Base-by-base conservation (phyloP, 23 tunicate genomes). In the Phallusia fumigata region DNA sequence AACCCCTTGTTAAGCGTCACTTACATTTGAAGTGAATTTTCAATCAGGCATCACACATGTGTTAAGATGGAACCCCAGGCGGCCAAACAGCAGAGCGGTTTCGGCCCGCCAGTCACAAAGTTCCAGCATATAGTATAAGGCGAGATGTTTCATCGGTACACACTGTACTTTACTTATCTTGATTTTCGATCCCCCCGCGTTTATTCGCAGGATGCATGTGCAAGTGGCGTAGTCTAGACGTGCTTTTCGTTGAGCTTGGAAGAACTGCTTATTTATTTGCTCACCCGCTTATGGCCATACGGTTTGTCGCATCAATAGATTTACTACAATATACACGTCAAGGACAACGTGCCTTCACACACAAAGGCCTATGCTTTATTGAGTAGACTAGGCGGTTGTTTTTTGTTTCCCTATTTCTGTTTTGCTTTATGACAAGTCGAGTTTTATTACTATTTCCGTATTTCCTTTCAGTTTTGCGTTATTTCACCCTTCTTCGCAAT, bases 1-100 rank as follows among this genome's bases (percentile, higher is more conserved):
- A 88, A 83, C 65, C 87, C 92, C 30, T 52, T 88, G 24, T 44
- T 88, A 76, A 88, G 92, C 53, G 92, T 88, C 19, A 88, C 92
- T 3, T 88, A 88, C 80, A 88, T 88, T 18, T 88, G 77, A 81
- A 80, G 0, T 2, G 53, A 13, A 21, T 1, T 6, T 21, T 6
- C 28, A 16, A 6, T 58, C 5, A 58, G 69, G 69, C 69, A 58
- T 16, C 47, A 58, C 28, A 13, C 26, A 58, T 21, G 26, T 24
- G 28, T 58, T 58, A 58, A 58, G 69, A 58, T 22, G 69, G 69
- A 58, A 22, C 26, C 26, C 11, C 69, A 58, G 28, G 69, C 26
- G 69, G 3, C 69, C 26, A 40, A 40, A 40, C 47, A 40, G 47
- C 47, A 40, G 47, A 40, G 47, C 47, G 10, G 47, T 40, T 40